phyloP scores from a whole-genome alignment of 30 jellyfish, hydroid and myxozoan species.

The Cassiopea andromeda region DNA sequence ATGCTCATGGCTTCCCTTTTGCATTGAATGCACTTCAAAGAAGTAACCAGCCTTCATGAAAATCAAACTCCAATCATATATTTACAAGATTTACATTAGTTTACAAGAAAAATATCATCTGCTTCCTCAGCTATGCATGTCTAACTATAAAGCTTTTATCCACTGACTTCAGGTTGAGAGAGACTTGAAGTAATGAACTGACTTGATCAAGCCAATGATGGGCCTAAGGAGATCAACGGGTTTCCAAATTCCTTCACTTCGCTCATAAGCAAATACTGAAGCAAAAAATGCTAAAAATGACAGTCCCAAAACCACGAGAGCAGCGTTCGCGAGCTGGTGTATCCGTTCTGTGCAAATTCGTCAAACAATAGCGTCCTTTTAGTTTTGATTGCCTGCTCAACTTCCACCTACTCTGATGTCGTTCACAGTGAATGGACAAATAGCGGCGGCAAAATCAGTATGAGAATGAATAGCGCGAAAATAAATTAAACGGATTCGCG shows the following conservation, averaged over 20 bases:
- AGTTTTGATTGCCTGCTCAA: background rate
- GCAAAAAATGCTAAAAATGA: background rate
- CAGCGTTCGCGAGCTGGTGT: background rate
- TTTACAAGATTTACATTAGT: background rate
- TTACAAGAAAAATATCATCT: background rate
- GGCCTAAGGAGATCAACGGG: background rate
- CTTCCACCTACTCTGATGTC: background rate
- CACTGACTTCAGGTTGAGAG: background rate
- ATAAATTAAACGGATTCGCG: conserved; percentile 12
- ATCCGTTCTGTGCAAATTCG: background rate
- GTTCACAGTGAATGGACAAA: conserved; percentile 48
- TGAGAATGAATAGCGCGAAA: conserved; percentile 37
- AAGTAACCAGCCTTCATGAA: conserved; percentile 4
- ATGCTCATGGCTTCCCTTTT: conserved; percentile 81
- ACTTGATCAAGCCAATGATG: background rate
- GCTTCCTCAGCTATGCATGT: background rate
- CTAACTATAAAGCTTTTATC: background rate
- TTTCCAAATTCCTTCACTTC: background rate
- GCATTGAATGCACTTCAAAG: conserved; percentile 3
- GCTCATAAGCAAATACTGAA: background rate
- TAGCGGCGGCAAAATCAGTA: conserved; percentile 75
- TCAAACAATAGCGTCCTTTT: background rate
- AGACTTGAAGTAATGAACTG: background rate
- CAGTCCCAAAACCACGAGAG: background rate
- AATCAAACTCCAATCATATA: background rate